A percentile compares a stretch with the other conserved stretches of the same genome.
These are phyloP conservation scores for Notodonta ziczac DNA, from an alignment of 2,888 invertebrate species.

Conservation along the genomic window DNA sequence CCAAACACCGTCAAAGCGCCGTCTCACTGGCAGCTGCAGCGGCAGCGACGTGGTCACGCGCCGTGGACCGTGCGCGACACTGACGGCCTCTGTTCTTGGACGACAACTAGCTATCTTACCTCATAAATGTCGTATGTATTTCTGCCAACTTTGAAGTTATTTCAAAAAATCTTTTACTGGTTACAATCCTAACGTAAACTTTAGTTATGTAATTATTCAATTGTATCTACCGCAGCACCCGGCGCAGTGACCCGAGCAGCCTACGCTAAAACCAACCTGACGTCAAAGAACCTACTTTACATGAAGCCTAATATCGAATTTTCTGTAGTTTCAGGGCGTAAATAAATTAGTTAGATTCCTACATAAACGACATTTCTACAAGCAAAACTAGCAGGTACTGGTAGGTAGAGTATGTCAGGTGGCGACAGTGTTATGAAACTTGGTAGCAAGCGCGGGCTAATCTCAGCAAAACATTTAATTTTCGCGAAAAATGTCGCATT, in stretches of 20 bases:
- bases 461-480: constrained; percentile 47
- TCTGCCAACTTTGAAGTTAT: too few species aligned
- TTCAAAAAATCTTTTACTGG: too few species aligned
- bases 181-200: too few species aligned
- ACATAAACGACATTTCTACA: too few species aligned
- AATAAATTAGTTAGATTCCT: too few species aligned
- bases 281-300: too few species aligned
- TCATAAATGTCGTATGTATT: not conserved
- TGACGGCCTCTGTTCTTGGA: constrained; percentile 1
- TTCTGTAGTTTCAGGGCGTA: too few species aligned
- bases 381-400: not conserved
- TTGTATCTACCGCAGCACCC: too few species aligned
- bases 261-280: too few species aligned
- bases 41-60: constrained; percentile 11
- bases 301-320: too few species aligned
- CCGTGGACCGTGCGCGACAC: constrained; percentile 16
- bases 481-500: constrained; percentile 57
- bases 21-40: not conserved
- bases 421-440: not conserved
- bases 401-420: not conserved
- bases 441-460: constrained; percentile 30
- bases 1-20: not conserved
- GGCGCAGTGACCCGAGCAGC: too few species aligned
- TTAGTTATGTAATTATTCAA: too few species aligned
- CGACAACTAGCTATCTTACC: constrained; percentile 1